Conservation (phyloP, 1,140 invertebrate genomes). For the Eumaeus atala region DNA sequence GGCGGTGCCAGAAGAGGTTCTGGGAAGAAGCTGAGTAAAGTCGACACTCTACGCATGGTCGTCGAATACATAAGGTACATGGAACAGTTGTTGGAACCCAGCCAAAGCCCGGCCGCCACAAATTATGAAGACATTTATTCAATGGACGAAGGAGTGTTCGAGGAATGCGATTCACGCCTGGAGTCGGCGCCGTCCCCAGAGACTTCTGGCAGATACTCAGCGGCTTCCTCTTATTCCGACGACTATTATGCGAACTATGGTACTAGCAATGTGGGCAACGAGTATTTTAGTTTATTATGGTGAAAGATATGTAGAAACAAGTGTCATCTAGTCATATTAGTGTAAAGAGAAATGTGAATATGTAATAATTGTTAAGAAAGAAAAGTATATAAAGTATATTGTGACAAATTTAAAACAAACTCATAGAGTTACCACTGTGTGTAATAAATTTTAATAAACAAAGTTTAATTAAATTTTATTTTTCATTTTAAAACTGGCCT, state of each 20-base stretch:
- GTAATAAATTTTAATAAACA: too few species aligned
- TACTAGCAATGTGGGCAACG: not conserved
- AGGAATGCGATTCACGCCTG: conserved; percentile 66
- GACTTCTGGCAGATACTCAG: conserved; percentile 81
- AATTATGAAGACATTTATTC: conserved; percentile 35
- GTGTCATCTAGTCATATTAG: too few species aligned
- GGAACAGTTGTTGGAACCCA: conserved; percentile 86
- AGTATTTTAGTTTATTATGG: conserved; percentile 2
- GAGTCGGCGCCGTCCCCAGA: conserved; percentile 81
- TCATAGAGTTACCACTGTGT: too few species aligned
- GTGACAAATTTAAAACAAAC: too few species aligned
- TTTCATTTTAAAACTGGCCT: too few species aligned
- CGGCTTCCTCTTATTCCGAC: conserved; percentile 31
- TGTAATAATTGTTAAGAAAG: too few species aligned
- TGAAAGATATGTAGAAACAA: not conserved
- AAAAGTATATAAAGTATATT: too few species aligned
- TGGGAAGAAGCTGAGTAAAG: conserved; percentile 94
- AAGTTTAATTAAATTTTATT: too few species aligned
- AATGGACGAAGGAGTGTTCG: conserved; percentile 63
- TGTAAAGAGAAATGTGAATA: too few species aligned
- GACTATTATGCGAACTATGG: not conserved
- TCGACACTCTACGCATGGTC: conserved; percentile 93
- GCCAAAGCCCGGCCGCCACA: conserved; percentile 39
- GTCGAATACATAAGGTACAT: conserved; percentile 95
- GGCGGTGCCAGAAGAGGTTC: conserved; percentile 79